phyloP scores from a whole-genome alignment of 2,113 vertebrate genomes.

The Sinocyclocheilus anshuiensis region DNA sequence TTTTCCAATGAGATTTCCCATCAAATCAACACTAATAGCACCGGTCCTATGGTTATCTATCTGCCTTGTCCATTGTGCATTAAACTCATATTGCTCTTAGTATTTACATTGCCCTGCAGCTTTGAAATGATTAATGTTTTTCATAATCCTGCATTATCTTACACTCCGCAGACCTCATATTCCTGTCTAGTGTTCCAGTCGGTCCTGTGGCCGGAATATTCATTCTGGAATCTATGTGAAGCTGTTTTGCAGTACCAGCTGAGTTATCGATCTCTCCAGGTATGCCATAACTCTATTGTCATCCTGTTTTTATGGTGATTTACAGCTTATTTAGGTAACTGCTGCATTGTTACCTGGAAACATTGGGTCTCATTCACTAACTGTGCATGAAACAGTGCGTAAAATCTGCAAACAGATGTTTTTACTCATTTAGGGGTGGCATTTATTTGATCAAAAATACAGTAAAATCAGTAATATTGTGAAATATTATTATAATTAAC shows the following conservation, averaged over 20 bases:
- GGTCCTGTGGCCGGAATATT: constrained; percentile 95
- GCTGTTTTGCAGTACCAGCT: constrained; percentile 92
- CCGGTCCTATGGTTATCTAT: neutral
- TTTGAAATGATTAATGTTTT: neutral
- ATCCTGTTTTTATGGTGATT: neutral
- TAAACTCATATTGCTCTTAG: neutral
- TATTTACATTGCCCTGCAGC: neutral
- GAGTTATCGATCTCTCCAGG: constrained; percentile 89
- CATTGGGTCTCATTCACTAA: neutral
- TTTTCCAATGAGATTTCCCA: neutral
- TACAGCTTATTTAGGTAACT: neutral
- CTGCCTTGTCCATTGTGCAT: neutral
- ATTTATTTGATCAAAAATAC: neutral
- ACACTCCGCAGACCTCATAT: constrained; percentile 85
- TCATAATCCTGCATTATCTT: constrained; percentile 52
- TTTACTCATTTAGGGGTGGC: neutral
- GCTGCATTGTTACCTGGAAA: neutral
- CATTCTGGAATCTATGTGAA: constrained; percentile 97
- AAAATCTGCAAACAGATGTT: too few relatives aligned
- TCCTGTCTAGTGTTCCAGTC: constrained; percentile 96
- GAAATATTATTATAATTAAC: neutral
- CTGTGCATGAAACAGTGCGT: too few relatives aligned
- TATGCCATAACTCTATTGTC: constrained; percentile 59
- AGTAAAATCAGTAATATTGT: neutral
- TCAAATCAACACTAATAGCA: neutral